phyloP scores from a whole-genome alignment of 2,797 vertebrate genomes.

The Pipistrellus kuhlii region DNA sequence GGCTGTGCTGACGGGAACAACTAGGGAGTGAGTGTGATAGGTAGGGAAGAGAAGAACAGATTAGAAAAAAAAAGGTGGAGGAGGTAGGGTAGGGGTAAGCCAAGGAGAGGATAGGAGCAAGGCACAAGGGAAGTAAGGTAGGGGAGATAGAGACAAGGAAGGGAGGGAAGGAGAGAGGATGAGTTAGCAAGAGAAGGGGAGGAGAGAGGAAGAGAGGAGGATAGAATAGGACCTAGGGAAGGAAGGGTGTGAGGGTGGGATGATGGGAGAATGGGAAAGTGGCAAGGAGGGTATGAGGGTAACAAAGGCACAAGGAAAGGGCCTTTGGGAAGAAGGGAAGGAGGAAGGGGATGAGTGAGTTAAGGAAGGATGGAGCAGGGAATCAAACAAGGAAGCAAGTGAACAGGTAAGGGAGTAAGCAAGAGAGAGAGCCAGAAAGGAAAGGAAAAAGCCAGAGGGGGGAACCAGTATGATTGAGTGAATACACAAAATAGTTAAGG shows the following conservation, averaged over 20 bases:
- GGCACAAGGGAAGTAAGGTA: background rate
- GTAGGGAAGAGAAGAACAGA: background rate
- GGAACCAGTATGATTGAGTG: background rate
- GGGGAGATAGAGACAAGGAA: background rate
- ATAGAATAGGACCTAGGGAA: background rate
- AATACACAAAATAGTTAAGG: background rate
- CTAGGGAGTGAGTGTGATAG: background rate
- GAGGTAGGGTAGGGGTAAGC: background rate
- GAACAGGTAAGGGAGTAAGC: background rate
- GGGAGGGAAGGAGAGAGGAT: background rate
- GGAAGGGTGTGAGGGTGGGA: too few species aligned
- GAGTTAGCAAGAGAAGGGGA: background rate
- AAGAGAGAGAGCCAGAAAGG: background rate
- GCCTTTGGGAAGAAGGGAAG: background rate
- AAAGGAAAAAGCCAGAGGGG: background rate
- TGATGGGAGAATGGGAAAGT: too few species aligned
- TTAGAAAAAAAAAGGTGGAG: background rate
- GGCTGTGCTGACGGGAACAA: too few species aligned
- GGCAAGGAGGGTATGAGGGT: background rate
- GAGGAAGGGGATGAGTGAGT: background rate
- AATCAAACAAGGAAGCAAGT: background rate
- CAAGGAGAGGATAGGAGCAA: background rate
- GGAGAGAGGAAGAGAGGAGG: background rate
- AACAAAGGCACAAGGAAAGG: background rate
- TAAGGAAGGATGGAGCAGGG: background rate